These are phyloP conservation scores for Drosophila borealis DNA, from an alignment of 2,888 invertebrate species.

Conservation along the genomic window DNA sequence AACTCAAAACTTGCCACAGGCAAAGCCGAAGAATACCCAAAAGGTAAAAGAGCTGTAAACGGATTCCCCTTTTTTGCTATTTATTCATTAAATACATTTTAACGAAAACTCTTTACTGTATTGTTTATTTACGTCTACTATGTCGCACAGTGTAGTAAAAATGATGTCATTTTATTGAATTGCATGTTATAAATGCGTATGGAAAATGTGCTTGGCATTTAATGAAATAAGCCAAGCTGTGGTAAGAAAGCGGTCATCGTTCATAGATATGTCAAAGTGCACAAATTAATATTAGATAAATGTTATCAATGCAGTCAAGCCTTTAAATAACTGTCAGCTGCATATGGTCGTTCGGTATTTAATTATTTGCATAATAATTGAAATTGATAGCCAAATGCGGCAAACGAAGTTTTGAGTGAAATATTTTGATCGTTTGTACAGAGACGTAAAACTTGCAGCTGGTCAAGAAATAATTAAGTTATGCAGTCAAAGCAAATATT, in stretches of 20 bases:
- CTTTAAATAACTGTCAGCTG: conserved; percentile 15
- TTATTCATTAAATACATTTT: no score
- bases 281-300: conserved; percentile 31
- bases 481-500: conserved; percentile 66
- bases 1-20: no score
- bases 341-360: background rate
- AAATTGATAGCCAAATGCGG: conserved; percentile 58
- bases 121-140: no score
- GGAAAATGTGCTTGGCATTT: conserved; percentile 36
- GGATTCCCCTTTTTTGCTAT: no score
- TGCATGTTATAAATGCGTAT: conserved; percentile 46
- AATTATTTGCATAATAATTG: conserved; percentile 62
- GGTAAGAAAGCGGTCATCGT: conserved; percentile 23
- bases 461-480: conserved; percentile 52
- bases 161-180: conserved; percentile 45
- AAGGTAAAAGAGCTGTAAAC: no score
- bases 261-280: conserved; percentile 11
- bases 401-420: conserved; percentile 41
- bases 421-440: conserved; percentile 56
- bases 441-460: conserved; percentile 33
- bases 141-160: conserved; percentile 18
- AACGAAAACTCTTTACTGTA: background rate
- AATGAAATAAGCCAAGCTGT: conserved; percentile 43
- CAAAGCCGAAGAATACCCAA: no score
- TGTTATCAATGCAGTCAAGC: background rate